Conservation (phyloP, 2,113 vertebrate species). For the Larimichthys crocea region DNA sequence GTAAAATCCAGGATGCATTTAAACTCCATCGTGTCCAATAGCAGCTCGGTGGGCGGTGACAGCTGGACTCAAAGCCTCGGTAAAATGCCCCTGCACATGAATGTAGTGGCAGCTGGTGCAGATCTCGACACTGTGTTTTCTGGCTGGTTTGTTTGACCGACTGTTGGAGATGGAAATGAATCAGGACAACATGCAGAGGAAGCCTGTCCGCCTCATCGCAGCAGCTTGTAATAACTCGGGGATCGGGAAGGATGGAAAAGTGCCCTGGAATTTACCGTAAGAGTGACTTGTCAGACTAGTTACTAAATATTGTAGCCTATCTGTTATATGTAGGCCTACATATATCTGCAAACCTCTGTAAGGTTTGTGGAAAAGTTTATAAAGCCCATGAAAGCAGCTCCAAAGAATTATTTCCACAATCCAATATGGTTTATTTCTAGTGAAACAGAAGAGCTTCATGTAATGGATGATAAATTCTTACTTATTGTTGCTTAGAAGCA, state of each 20-base stretch:
- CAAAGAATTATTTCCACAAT: background rate
- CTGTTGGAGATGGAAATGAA: conserved; percentile 45
- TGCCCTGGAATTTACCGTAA: conserved; percentile 88
- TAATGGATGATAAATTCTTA: background rate
- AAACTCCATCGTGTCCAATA: conserved; percentile 38
- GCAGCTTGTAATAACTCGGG: conserved; percentile 80
- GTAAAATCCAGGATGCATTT: too few relatives aligned
- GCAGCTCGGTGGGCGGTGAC: conserved; percentile 33
- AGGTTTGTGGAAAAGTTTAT: background rate
- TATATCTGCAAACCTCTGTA: background rate
- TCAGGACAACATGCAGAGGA: conserved; percentile 41
- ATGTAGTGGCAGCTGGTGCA: too few relatives aligned
- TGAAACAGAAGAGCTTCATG: background rate
- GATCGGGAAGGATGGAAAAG: conserved; percentile 80
- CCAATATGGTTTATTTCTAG: background rate
- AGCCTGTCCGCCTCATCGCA: conserved; percentile 82
- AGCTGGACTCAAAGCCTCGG: background rate
- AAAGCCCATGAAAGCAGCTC: background rate
- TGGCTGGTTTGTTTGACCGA: background rate
- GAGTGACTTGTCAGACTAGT: conserved; percentile 34
- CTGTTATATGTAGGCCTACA: background rate
- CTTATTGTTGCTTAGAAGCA: too few relatives aligned
- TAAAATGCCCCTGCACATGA: too few relatives aligned
- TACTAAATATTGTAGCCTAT: background rate
- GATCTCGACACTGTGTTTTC: too few relatives aligned